Percentiles rank a stretch among this genome's conserved stretches.
These are phyloP conservation scores for Nannoperca australis DNA, from an alignment of 2,797 vertebrate genomes.

Conservation along the genomic window DNA sequence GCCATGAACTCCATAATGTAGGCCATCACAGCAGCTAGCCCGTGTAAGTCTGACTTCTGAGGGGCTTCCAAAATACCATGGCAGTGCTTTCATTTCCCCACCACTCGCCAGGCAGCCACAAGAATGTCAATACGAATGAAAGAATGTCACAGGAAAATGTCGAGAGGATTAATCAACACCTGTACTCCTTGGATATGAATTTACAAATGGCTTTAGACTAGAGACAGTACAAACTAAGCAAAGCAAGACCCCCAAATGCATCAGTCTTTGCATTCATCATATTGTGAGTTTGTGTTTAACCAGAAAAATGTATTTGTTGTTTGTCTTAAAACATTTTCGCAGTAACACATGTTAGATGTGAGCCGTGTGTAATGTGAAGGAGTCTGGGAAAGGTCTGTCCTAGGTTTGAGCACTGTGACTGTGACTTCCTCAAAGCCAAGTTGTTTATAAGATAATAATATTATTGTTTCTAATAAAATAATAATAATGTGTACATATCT, in stretches of 20 bases:
- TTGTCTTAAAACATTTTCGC: constrained; percentile 38
- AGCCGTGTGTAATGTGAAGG: constrained; percentile 11
- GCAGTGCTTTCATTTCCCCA: constrained; percentile 69
- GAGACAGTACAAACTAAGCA: constrained; percentile 55
- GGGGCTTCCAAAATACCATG: constrained; percentile 78
- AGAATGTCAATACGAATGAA: constrained; percentile 82
- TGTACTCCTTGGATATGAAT: constrained; percentile 88
- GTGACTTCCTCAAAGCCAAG: no score
- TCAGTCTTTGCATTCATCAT: constrained; percentile 46
- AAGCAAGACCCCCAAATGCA: constrained; percentile 66
- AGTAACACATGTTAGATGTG: background rate
- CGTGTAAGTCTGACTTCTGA: constrained; percentile 71
- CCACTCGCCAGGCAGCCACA: constrained; percentile 58
- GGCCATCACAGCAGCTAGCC: constrained; percentile 73
- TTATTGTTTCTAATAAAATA: no score
- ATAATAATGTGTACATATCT: background rate
- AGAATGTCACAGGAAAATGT: constrained; percentile 84
- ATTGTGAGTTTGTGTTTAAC: constrained; percentile 27
- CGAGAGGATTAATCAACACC: constrained; percentile 86
- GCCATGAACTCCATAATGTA: constrained; percentile 78
- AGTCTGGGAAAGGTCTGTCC: background rate
- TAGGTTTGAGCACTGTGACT: no score
- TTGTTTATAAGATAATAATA: no score
- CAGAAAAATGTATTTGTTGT: constrained; percentile 21
- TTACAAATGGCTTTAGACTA: constrained; percentile 75